phyloP scores from a whole-genome alignment of 2,113 vertebrate species.

The Cheirogaleus medius region DNA sequence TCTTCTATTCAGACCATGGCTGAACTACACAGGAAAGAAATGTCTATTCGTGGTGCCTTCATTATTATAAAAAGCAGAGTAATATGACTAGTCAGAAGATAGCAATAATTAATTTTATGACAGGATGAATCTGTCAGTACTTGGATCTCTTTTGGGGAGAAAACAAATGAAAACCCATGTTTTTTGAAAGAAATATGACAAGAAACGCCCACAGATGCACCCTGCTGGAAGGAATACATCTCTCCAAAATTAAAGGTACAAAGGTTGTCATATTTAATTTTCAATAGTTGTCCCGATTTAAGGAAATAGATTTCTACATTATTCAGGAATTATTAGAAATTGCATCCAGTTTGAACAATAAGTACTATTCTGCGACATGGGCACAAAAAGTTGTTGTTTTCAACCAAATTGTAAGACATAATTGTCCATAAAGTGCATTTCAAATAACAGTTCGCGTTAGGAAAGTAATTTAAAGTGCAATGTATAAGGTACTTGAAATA shows the following conservation, averaged over 20 bases:
- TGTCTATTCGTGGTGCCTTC: not conserved
- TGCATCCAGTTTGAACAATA: not conserved
- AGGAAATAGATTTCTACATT: not conserved
- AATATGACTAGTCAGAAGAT: not conserved
- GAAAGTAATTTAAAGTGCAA: conserved; percentile 60
- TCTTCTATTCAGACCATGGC: not conserved
- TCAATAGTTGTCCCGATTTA: not conserved
- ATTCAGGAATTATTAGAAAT: not conserved
- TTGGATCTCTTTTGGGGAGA: not conserved
- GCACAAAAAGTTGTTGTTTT: not conserved
- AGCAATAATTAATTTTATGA: not conserved
- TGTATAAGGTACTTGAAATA: not conserved
- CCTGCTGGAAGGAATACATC: not conserved
- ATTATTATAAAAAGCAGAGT: not conserved
- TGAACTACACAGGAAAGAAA: not conserved
- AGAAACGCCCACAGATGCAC: not conserved
- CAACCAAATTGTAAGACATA: conserved; percentile 19
- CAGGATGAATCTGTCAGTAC: not conserved
- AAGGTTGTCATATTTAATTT: not conserved
- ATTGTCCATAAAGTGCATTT: conserved; percentile 66
- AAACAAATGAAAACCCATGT: not conserved
- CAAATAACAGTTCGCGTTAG: not conserved
- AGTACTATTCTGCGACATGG: not conserved
- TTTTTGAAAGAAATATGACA: not conserved
- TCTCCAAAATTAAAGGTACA: not conserved